Evolutionary conservation across 2,888 invertebrate genomes (phyloP).

Genomic region (Chloroclysta siterata): DNA sequence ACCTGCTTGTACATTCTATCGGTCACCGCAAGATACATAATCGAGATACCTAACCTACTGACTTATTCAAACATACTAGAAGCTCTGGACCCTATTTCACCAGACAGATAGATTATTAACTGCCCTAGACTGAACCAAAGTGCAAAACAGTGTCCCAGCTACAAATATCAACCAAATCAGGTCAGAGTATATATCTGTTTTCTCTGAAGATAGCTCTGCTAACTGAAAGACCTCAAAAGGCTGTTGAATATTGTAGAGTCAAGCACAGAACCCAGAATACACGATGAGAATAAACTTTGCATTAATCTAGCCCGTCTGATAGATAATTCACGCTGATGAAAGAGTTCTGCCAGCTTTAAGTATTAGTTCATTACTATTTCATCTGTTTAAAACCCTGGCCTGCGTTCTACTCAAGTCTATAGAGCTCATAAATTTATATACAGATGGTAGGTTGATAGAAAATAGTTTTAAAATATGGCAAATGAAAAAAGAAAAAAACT

Average conservation of each 20-base stretch:
- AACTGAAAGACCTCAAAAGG: constrained; percentile 9
- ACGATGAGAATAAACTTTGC: constrained; percentile 10
- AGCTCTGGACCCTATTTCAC: constrained; percentile 3
- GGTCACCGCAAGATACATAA: no score
- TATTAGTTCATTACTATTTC: constrained; percentile 9
- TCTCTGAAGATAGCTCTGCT: constrained; percentile 4
- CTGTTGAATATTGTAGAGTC: constrained; percentile 11
- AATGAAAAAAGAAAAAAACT: no score
- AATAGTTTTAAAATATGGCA: neutral
- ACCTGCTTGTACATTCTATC: no score
- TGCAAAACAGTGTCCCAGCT: constrained; percentile 20
- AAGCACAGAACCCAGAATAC: constrained; percentile 20
- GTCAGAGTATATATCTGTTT: constrained; percentile 12
- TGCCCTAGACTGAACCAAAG: constrained; percentile 18
- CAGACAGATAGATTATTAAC: constrained; percentile 22
- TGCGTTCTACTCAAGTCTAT: no score
- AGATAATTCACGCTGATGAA: constrained; percentile 11
- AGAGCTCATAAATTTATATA: no score
- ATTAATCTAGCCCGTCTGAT: constrained; percentile 5
- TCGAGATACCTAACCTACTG: neutral
- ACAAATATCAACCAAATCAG: constrained; percentile 16
- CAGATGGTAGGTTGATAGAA: no score
- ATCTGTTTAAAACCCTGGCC: neutral
- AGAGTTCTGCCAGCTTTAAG: neutral
- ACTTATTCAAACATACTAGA: neutral